Percentiles rank a stretch among this genome's conserved stretches.
Evolutionary conservation across 1,140 invertebrate genomes (phyloP).

Genomic region (Drosophila parabipectinata): DNA sequence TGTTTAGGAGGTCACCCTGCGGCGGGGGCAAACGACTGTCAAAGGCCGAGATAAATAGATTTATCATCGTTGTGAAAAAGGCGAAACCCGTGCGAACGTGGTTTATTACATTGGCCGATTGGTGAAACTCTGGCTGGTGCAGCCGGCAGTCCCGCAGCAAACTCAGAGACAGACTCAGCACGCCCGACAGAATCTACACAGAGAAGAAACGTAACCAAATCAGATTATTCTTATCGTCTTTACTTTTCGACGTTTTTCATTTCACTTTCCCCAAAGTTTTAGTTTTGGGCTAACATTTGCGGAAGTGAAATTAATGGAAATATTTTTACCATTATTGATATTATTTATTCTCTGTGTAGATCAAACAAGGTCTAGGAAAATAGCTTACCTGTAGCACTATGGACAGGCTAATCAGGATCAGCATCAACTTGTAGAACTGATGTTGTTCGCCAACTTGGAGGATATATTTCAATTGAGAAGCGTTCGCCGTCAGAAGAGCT

Average conservation of each 20-base stretch:
- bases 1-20: slow-evolving; percentile 56
- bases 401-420: slow-evolving; percentile 92
- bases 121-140: slow-evolving; percentile 88
- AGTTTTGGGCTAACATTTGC: not conserved
- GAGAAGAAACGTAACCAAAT: slow-evolving; percentile 32
- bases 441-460: slow-evolving; percentile 92
- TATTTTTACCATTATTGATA: not conserved
- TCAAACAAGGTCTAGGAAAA: not conserved
- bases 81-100: slow-evolving; percentile 89
- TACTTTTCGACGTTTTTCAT: not conserved
- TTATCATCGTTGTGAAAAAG: slow-evolving; percentile 90
- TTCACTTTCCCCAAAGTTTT: not conserved
- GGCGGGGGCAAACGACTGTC: slow-evolving; percentile 85
- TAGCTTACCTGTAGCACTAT: slow-evolving; percentile 93
- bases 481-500: slow-evolving; percentile 91
- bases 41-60: slow-evolving; percentile 92
- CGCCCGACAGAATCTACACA: slow-evolving; percentile 86
- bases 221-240: slow-evolving; percentile 1
- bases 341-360: slow-evolving; percentile 38
- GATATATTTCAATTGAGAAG: slow-evolving; percentile 95
- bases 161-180: slow-evolving; percentile 89
- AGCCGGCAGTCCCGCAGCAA: slow-evolving; percentile 90
- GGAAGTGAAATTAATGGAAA: not conserved
- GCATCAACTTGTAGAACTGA: slow-evolving; percentile 92
- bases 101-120: slow-evolving; percentile 89